phyloP scores from a whole-genome alignment of 2,888 invertebrate species.

The Campaea margaritaria region DNA sequence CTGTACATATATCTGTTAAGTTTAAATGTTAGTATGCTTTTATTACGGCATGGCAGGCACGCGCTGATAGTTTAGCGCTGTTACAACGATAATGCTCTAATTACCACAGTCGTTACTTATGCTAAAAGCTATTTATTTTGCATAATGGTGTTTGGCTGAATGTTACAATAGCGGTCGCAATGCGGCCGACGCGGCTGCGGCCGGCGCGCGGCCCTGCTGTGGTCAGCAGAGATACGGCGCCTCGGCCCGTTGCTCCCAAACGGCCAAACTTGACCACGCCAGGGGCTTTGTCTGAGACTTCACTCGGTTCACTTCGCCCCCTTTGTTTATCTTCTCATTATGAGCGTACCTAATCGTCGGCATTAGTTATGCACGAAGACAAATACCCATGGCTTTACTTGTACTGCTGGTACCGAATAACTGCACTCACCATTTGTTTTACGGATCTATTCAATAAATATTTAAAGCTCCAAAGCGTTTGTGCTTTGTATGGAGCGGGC shows the following conservation, averaged over 20 bases:
- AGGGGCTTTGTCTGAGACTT: slow-evolving; percentile 58
- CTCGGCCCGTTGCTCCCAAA: slow-evolving; percentile 63
- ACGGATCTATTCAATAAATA: slow-evolving; percentile 37
- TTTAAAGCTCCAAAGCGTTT: slow-evolving; percentile 32
- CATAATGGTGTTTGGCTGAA: slow-evolving; percentile 72
- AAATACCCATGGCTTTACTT: slow-evolving; percentile 28
- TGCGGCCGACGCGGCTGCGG: slow-evolving; percentile 49
- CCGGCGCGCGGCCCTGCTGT: neutral
- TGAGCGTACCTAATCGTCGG: slow-evolving; percentile 31
- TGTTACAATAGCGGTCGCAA: slow-evolving; percentile 67
- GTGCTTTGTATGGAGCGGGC: slow-evolving; percentile 36
- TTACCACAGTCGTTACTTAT: slow-evolving; percentile 66
- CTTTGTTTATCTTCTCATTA: slow-evolving; percentile 52
- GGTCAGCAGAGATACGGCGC: slow-evolving; percentile 41
- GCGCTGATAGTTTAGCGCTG: slow-evolving; percentile 45
- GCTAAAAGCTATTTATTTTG: slow-evolving; percentile 71
- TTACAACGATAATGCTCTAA: slow-evolving; percentile 62
- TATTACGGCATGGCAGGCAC: slow-evolving; percentile 28
- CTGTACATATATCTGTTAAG: neutral
- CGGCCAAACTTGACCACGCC: slow-evolving; percentile 71
- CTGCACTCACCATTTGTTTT: slow-evolving; percentile 36
- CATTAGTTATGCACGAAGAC: slow-evolving; percentile 35
- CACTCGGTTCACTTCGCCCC: slow-evolving; percentile 49
- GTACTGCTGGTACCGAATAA: slow-evolving; percentile 25
- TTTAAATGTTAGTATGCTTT: slow-evolving; percentile 3